Percentiles rank a stretch among this genome's conserved stretches.
Conservation (phyloP, 1,140 invertebrate genomes). For the Drosophila neocordata region DNA sequence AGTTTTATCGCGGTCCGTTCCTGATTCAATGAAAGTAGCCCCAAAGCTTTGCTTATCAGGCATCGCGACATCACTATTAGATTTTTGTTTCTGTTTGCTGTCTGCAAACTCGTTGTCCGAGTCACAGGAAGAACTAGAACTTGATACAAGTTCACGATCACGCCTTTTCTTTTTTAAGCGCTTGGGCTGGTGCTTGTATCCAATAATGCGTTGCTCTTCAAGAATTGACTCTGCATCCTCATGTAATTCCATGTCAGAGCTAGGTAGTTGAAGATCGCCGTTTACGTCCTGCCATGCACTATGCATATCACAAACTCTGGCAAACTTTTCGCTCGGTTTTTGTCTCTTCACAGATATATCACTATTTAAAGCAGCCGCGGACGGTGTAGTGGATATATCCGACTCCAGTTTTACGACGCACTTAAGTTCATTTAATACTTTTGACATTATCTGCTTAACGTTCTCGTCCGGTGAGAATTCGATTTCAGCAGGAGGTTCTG, state of each 20-base stretch:
- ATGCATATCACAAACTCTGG: slow-evolving; percentile 75
- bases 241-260: slow-evolving; percentile 29
- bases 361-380: neutral
- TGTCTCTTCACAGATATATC: neutral
- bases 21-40: neutral
- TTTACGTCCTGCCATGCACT: slow-evolving; percentile 81
- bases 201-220: neutral
- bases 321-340: slow-evolving; percentile 46
- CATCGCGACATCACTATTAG: too few species aligned
- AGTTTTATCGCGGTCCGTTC: slow-evolving; percentile 7
- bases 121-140: slow-evolving; percentile 59
- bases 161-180: slow-evolving; percentile 38
- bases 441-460: slow-evolving; percentile 90
- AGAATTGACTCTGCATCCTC: slow-evolving; percentile 12
- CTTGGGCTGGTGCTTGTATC: slow-evolving; percentile 12
- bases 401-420: slow-evolving; percentile 85
- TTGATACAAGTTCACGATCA: slow-evolving; percentile 30
- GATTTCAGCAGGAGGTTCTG: neutral
- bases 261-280: slow-evolving; percentile 33
- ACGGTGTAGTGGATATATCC: slow-evolving; percentile 6
- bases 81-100: slow-evolving; percentile 3
- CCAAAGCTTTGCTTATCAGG: neutral
- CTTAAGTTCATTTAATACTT: slow-evolving; percentile 89
- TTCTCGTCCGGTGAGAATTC: slow-evolving; percentile 86
- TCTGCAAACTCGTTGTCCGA: slow-evolving; percentile 58